A percentile compares a stretch with the other conserved stretches of the same genome.
These are phyloP conservation scores for Bombus fervidus DNA, from an alignment of 1,140 invertebrate genomes.

Conservation along the genomic window DNA sequence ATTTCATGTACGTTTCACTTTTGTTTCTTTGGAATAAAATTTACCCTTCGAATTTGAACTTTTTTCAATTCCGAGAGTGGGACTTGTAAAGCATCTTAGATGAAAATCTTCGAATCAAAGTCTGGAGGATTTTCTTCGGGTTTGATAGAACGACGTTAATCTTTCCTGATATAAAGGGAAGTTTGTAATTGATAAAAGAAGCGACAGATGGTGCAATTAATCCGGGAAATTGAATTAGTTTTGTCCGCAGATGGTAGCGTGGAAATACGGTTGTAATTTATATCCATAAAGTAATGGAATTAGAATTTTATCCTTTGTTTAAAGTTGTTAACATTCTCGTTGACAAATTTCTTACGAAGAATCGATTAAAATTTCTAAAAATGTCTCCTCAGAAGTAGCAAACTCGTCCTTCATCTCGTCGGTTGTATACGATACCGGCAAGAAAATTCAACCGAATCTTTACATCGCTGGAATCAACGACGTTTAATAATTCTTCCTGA, in stretches of 20 bases:
- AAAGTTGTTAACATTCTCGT: not conserved
- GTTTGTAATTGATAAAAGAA: slow-evolving; percentile 15
- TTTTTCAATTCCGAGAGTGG: not conserved
- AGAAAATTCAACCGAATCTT: not conserved
- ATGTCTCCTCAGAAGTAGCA: not conserved
- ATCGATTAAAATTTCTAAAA: no score
- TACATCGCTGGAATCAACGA: not conserved
- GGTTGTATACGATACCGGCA: not conserved
- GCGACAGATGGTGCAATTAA: slow-evolving; percentile 7
- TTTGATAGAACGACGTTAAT: not conserved
- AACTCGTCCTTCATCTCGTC: not conserved
- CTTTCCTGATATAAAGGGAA: not conserved
- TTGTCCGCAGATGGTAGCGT: not conserved
- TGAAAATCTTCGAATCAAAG: not conserved
- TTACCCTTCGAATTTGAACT: not conserved
- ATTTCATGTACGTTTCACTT: no score
- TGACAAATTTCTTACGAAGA: not conserved
- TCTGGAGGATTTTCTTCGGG: not conserved
- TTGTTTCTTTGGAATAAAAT: no score
- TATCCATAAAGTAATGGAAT: not conserved
- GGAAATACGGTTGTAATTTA: slow-evolving; percentile 3
- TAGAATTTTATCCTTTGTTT: not conserved
- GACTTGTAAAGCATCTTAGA: not conserved
- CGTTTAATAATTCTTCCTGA: not conserved
- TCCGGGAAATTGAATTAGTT: slow-evolving; percentile 6